Percentiles rank a stretch among this genome's conserved stretches.
Evolutionary conservation across 1,140 invertebrate species (phyloP).

Genomic region (Sinonovacula constricta): DNA sequence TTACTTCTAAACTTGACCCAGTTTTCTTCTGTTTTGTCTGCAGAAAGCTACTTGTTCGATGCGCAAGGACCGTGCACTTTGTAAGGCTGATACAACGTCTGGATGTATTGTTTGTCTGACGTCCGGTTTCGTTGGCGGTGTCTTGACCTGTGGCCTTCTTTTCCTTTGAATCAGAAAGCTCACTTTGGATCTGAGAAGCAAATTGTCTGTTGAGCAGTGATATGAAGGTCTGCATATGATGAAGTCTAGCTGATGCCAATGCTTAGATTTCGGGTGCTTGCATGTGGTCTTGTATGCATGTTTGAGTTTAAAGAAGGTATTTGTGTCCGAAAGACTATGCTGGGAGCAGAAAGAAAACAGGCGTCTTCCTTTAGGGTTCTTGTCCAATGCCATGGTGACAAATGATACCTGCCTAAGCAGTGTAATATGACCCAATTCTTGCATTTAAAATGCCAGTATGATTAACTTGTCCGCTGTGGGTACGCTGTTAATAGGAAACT

Average conservation of each 20-base stretch:
- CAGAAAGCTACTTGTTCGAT: background rate
- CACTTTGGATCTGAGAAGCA: background rate
- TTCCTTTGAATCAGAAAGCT: background rate
- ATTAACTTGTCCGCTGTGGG: too few species aligned
- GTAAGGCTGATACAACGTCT: too few species aligned
- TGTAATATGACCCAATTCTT: too few species aligned
- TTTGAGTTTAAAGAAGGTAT: slow-evolving; percentile 35
- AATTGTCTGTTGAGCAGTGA: background rate
- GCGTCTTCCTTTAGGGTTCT: too few species aligned
- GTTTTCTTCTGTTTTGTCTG: slow-evolving; percentile 29
- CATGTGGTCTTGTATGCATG: slow-evolving; percentile 31
- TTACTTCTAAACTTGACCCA: slow-evolving; percentile 11
- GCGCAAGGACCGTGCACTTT: background rate
- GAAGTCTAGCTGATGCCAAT: slow-evolving; percentile 48
- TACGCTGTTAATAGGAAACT: too few species aligned
- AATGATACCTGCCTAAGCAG: too few species aligned
- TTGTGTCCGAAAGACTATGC: too few species aligned
- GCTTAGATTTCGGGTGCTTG: slow-evolving; percentile 33
- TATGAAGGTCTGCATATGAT: slow-evolving; percentile 26
- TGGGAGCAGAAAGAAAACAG: too few species aligned
- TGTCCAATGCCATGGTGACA: too few species aligned
- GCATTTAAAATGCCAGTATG: too few species aligned
- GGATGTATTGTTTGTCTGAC: too few species aligned
- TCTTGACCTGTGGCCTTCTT: background rate
- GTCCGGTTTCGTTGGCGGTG: background rate